Base-by-base conservation (phyloP, 1,140 invertebrate species). In the Drosophila ambigua region DNA sequence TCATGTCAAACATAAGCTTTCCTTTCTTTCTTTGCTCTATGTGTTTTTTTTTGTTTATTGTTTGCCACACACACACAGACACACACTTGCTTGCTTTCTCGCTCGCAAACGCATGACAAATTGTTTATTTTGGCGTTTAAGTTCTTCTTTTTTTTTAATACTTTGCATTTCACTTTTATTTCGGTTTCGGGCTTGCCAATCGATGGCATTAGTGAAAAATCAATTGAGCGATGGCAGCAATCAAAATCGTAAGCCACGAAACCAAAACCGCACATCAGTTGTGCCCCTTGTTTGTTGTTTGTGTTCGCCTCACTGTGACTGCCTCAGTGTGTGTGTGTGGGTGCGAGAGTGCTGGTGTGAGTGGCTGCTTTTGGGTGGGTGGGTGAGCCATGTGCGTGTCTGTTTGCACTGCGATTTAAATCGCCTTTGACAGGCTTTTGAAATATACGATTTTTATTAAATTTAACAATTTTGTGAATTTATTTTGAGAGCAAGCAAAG, bases 201-300 rank as follows among this genome's bases (percentile, higher is more conserved):
- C 77, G 72, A 88, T 72, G 74, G 82, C 75, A 87, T 87, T 87
- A 87, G 78, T 88, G 82, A 77, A 78, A 87, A 87, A 87, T 87
- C 83, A 88, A 87, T 87, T 87, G 82, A 87, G 82, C 82, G 82
- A 87, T 87, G 82, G 63, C 75, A 88, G 74, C 82, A 87, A 87
- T 87, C 83, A 88, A 87, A 84, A 82, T 71, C 79, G 77, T 87
- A 87, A 85, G 81, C 81, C 82, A 81, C 75, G 77, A 87, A 87
- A 85, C 78, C 82, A 81, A 85, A 85, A 85, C 81, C 81, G 82
- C 77, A 81, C 74, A 74, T 87, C 82, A 87, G 61, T 87, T 82
- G 51, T 67, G 64, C 49, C 50, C 72, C 62, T 53, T 54, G 24
- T 58, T 68, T 49, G 51, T 44, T 71, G 58, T 55, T 74, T 69